These are phyloP conservation scores for Acyrthosiphon pisum DNA, from an alignment of 1,140 invertebrate genomes.

Conservation along the genomic window DNA sequence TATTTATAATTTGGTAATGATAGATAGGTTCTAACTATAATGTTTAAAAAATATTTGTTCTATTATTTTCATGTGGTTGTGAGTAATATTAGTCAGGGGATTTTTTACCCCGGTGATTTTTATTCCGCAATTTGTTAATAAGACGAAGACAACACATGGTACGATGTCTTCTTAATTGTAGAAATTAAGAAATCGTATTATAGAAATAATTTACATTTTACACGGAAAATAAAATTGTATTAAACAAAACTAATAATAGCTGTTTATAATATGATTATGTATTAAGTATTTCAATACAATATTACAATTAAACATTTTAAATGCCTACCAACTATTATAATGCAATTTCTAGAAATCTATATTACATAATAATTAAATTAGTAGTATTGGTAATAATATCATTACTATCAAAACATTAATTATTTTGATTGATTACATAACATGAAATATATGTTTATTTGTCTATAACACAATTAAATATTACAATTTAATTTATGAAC, in stretches of 20 bases:
- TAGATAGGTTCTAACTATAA: no score
- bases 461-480: conserved; percentile 1
- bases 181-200: background rate
- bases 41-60: no score
- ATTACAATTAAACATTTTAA: background rate
- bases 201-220: background rate
- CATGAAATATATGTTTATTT: conserved; percentile 15
- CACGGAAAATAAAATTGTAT: background rate
- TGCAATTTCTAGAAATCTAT: background rate
- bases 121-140: no score
- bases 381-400: background rate
- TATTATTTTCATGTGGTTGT: no score
- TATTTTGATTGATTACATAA: conserved; percentile 16
- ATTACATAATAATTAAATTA: conserved; percentile 1
- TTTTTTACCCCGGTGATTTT: no score
- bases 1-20: no score
- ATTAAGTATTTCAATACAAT: background rate
- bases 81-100: no score
- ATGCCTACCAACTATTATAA: background rate
- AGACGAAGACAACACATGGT: background rate
- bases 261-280: background rate
- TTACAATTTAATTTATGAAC: conserved; percentile 15
- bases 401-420: background rate
- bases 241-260: background rate
- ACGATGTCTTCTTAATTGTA: background rate